Conservation (phyloP, 2,113 vertebrate species). For the Scartelaos histophorus region DNA sequence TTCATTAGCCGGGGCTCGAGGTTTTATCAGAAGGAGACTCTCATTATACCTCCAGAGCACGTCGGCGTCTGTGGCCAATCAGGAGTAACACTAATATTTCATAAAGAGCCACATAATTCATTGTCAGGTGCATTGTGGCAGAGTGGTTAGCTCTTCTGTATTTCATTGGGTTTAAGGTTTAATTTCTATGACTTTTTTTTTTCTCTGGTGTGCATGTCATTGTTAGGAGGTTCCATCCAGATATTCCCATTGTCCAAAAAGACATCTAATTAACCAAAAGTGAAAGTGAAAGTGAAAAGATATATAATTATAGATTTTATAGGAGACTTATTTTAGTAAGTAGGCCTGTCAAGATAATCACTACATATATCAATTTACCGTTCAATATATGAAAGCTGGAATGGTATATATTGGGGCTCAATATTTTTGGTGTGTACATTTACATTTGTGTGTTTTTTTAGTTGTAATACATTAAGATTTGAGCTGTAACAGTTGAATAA, state of each 20-base stretch:
- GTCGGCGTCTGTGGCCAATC: conserved; percentile 39
- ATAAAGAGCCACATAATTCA: conserved; percentile 36
- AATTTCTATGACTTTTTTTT: neutral
- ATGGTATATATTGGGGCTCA: too few species aligned
- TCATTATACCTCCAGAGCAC: conserved; percentile 53
- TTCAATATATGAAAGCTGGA: too few species aligned
- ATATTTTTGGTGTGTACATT: too few species aligned
- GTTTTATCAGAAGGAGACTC: conserved; percentile 55
- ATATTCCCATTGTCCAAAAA: neutral
- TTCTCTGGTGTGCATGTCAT: neutral
- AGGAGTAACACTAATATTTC: conserved; percentile 42
- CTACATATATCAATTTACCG: too few species aligned
- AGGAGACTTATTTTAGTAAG: too few species aligned
- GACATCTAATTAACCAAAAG: neutral
- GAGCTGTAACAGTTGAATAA: too few species aligned
- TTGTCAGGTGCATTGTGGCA: conserved; percentile 5
- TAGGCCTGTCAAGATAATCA: too few species aligned
- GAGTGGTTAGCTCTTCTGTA: neutral
- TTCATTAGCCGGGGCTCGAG: conserved; percentile 58
- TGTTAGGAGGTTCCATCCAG: neutral
- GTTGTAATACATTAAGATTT: too few species aligned
- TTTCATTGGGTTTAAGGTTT: neutral
- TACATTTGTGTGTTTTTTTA: too few species aligned
- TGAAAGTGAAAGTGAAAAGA: too few species aligned
- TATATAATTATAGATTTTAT: too few species aligned